Evolutionary conservation across 1,140 invertebrate genomes (phyloP), one percentile per base, ranked within the genome.

Genomic region (Drosophila neocordata): DNA sequence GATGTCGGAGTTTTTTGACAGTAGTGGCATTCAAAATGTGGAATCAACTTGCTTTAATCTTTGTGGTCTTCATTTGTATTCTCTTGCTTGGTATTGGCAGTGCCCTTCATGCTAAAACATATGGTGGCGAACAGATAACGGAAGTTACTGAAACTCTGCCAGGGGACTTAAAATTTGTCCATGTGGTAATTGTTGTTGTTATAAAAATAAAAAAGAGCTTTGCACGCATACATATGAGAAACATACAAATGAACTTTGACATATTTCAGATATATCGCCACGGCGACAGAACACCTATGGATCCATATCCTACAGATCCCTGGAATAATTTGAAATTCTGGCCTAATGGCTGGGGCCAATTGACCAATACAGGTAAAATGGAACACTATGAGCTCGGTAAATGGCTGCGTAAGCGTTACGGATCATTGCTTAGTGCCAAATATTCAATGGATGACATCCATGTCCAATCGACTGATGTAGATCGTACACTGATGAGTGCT

Each of bases 401-500:
- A 83, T 97, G 94, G 94, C 90, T 98, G 1, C 92, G 96, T n/a
- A 81, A 94, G 34, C 93, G 95, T 7, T 98, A 98, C 90, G 88
- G 91, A n/a, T 73, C 92, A 24, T 70, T 94, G 22, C 59, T 96
- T 72, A 93, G 92, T 92, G 63, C 91, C 11, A 92, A 70, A 63
- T 95, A 90, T 93, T 94, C 92, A 68, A 91, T 78, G 62, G 80
- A 92, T 8, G 90, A 97, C 83, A 93, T 97, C 55, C 94, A 94
- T 76, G 91, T 97, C 0, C 93, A 93, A 55, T 97, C 96, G 59
- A 98, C 97, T 1, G 96, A 97, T 92, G 94, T 95, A 1, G 97
- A 98, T 92, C 93, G 97, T 18, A 97, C 97, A 12, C 91, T 99
- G 5, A 98, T 97, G 96, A 98, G 97, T 75, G 97, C 97, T 0